A percentile compares a stretch with the other conserved stretches of the same genome.
These are phyloP conservation scores for Andrena minutula DNA, from an alignment of 2,888 invertebrate species.

Conservation along the genomic window DNA sequence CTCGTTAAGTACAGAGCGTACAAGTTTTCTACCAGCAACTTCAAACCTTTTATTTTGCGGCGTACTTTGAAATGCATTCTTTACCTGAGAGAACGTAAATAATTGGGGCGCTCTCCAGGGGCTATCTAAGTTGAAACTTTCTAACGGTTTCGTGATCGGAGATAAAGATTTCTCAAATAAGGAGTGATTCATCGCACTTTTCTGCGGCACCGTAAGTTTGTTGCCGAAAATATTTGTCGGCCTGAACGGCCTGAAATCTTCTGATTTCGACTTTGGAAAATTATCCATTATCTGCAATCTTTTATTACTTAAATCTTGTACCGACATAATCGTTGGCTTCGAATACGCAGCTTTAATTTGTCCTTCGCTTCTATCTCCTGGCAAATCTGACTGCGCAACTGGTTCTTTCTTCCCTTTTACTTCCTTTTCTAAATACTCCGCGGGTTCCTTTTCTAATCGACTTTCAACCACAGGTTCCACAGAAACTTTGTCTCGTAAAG, in stretches of 20 bases:
- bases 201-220: constrained; percentile 46
- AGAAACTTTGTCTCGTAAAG: background rate
- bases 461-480: background rate
- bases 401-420: background rate
- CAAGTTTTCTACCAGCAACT: constrained; percentile 2
- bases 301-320: constrained; percentile 26
- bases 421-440: background rate
- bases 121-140: constrained; percentile 71
- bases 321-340: constrained; percentile 34
- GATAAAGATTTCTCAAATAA: constrained; percentile 76
- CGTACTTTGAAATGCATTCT: constrained; percentile 77
- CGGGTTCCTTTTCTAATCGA: background rate
- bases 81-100: constrained; percentile 72
- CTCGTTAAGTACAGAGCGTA: constrained; percentile 9
- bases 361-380: constrained; percentile 11
- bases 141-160: constrained; percentile 70
- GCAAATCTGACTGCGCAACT: background rate
- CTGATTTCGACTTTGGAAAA: constrained; percentile 11
- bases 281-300: constrained; percentile 10
- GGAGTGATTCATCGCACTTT: constrained; percentile 61
- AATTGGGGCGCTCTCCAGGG: constrained; percentile 74
- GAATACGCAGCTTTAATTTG: background rate
- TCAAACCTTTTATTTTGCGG: constrained; percentile 66
- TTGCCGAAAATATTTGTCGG: constrained; percentile 52
- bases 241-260: constrained; percentile 46